Base-by-base conservation (phyloP, 1,140 invertebrate genomes). In the Zaprionus vittiger region DNA sequence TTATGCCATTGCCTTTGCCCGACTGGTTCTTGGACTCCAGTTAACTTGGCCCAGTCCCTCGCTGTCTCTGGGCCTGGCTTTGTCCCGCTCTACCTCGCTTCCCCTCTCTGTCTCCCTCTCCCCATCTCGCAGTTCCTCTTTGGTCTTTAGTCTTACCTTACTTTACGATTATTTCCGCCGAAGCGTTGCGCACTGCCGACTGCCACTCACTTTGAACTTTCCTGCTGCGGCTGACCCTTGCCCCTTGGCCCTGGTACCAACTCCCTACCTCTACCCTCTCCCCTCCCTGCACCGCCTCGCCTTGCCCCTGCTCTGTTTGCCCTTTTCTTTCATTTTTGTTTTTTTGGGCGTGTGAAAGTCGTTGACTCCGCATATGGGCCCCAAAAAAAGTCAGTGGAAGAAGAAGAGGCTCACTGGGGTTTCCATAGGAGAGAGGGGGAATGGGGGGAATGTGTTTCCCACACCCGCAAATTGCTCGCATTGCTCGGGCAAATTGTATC, bases 151-250 rank as follows among this genome's bases (percentile, higher is more conserved):
- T 24, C 69, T 74, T 75, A 85, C 81, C 82, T 91, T 80, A 90
- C 81, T 90, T 90, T 82, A 90, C 85, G 85, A 90, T 90, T 90
- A 85, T 90, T 90, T 90, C 85, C 85, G 85, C 86, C 75, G 79
- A 90, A 82, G 73, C 77, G 84, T 79, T 85, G 82, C 83, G 83
- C 73, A 72, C 73, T 76, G 73, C 61, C 68, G 73, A 72, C 68
- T 65, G 72, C 73, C 79, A 79, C 75, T 83, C 79, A 80, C 75
- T 89, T 78, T 89, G 84, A 90, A 87, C 84, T 90, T 82, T 87
- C 79, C 65, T 78, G 76, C 69, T 78, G 76, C 69, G 57, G 37
- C 61, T 82, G 80, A 61, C 71, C 65, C 63, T 52, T 28, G 28
- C 55, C 41, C 47, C 24, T 7, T 7, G 12, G 20, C 37, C 55